These are phyloP conservation scores for Notarius quadriscutis DNA, from an alignment of 2,113 vertebrate genomes.

Conservation along the genomic window DNA sequence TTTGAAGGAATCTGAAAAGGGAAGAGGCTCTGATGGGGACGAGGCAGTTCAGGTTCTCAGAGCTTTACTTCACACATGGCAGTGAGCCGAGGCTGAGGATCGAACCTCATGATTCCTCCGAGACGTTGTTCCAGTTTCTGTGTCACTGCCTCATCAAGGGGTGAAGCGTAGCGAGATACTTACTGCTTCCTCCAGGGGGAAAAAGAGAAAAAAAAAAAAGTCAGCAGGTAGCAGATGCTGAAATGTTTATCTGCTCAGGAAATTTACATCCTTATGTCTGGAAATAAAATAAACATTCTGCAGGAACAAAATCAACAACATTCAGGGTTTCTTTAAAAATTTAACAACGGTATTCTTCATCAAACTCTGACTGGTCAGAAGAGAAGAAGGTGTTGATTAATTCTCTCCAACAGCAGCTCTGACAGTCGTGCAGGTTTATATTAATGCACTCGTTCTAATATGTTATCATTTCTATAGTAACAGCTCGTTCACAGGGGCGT, in stretches of 20 bases:
- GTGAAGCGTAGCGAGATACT: no score
- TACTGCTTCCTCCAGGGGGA: background rate
- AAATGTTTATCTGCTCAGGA: background rate
- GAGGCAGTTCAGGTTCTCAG: conserved; percentile 66
- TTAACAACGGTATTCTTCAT: background rate
- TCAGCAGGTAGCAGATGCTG: background rate
- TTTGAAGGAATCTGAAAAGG: conserved; percentile 68
- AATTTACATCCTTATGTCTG: background rate
- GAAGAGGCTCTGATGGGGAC: conserved; percentile 71
- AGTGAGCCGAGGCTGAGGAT: conserved; percentile 63
- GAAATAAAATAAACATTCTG: background rate
- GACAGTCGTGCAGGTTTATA: no score
- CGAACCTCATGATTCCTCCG: background rate
- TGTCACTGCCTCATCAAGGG: no score
- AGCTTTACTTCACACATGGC: conserved; percentile 64
- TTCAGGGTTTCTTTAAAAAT: background rate
- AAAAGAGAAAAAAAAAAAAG: no score
- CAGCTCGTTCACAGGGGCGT: no score
- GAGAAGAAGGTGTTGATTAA: no score
- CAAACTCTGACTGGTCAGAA: no score
- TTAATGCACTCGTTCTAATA: no score
- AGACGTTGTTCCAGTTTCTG: no score
- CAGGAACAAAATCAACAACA: no score
- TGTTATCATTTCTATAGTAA: no score
- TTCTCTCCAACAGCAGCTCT: no score